phyloP scores from a whole-genome alignment of 23 tunicate species.

The Trididemnum miniatum region DNA sequence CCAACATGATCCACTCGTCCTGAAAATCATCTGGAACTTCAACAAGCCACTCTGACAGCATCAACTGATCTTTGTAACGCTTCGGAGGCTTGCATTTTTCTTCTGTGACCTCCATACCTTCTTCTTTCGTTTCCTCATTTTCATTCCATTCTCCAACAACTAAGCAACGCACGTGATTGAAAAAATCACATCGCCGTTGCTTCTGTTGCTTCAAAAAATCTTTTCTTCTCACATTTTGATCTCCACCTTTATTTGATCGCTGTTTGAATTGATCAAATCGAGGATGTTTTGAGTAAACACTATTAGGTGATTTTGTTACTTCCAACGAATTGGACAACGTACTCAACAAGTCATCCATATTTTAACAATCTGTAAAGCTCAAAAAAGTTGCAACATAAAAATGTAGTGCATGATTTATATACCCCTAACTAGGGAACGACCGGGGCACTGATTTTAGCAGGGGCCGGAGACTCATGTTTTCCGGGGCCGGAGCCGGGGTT shows the following conservation, averaged over 20 bases:
- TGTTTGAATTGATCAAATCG: slow-evolving; percentile 61
- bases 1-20: slow-evolving; percentile 64
- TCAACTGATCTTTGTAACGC: slow-evolving; percentile 76
- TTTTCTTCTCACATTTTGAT: slow-evolving; percentile 64
- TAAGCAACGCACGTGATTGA: slow-evolving; percentile 59
- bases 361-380: background rate
- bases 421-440: too few relatives aligned
- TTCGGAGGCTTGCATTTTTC: slow-evolving; percentile 42
- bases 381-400: too few relatives aligned
- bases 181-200: slow-evolving; percentile 66
- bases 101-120: slow-evolving; percentile 48
- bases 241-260: slow-evolving; percentile 20
- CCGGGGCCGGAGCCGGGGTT: too few relatives aligned
- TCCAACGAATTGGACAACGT: slow-evolving; percentile 45
- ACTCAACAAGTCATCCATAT: slow-evolving; percentile 64
- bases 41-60: slow-evolving; percentile 96
- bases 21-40: slow-evolving; percentile 85
- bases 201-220: slow-evolving; percentile 54
- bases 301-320: slow-evolving; percentile 59
- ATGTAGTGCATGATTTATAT: too few relatives aligned
- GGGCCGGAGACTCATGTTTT: too few relatives aligned
- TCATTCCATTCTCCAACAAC: slow-evolving; percentile 60
- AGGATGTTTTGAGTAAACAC: slow-evolving; percentile 70
- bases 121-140: slow-evolving; percentile 33
- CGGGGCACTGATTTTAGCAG: too few relatives aligned